Conservation (phyloP, 2,797 vertebrate genomes). For the Xiphophorus birchmanni region DNA sequence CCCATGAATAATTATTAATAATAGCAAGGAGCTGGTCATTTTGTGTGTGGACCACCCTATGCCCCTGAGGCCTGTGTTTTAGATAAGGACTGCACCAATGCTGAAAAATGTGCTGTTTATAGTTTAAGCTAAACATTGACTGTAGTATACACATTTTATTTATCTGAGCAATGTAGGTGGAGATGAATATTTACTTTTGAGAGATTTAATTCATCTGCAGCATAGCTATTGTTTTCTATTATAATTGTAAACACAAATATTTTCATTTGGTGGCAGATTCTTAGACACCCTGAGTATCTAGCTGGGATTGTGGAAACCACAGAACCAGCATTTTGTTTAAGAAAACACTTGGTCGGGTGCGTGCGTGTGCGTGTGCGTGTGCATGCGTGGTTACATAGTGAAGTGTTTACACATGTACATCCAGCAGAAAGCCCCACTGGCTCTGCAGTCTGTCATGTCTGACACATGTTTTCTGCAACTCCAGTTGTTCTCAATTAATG, state of each 20-base stretch:
- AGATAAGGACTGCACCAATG: neutral
- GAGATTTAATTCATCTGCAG: neutral
- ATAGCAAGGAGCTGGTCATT: slow-evolving; percentile 46
- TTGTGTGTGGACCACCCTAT: slow-evolving; percentile 46
- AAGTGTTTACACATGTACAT: slow-evolving; percentile 21
- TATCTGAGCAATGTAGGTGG: neutral
- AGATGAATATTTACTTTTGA: neutral
- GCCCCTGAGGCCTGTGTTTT: slow-evolving; percentile 30
- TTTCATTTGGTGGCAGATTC: slow-evolving; percentile 14
- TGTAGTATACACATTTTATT: neutral
- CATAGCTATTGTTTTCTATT: neutral
- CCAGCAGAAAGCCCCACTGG: slow-evolving; percentile 8
- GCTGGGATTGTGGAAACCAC: slow-evolving; percentile 10
- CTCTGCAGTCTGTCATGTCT: slow-evolving; percentile 33
- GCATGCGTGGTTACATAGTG: neutral
- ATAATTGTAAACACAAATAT: neutral
- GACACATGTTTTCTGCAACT: slow-evolving; percentile 54
- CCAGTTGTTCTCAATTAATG: slow-evolving; percentile 55
- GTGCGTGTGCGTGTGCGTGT: slow-evolving; percentile 6
- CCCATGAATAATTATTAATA: slow-evolving; percentile 52
- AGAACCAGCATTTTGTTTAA: slow-evolving; percentile 46
- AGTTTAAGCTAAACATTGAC: slow-evolving; percentile 5
- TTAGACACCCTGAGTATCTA: slow-evolving; percentile 11
- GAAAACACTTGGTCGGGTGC: slow-evolving; percentile 21
- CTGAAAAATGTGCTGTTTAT: neutral